A percentile compares a stretch with the other conserved stretches of the same genome.
Conservation (phyloP, 2,888 invertebrate species). For the Scaptomyza caliginosa region DNA sequence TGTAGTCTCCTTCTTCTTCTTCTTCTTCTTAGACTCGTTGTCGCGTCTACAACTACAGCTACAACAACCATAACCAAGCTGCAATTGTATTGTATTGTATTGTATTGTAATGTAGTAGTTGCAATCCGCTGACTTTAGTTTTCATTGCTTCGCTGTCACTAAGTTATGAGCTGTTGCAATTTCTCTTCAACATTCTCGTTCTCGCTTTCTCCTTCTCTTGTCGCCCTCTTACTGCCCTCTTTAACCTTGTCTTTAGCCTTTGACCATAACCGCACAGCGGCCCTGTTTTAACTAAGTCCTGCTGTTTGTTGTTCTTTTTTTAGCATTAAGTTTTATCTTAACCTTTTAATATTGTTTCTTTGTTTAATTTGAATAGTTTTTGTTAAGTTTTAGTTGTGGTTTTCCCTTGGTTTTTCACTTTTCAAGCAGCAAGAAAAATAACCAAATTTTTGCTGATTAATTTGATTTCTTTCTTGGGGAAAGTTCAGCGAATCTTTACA, state of each 20-base stretch:
- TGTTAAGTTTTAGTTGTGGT: neutral
- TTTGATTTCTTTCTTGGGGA: neutral
- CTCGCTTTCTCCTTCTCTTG: neutral
- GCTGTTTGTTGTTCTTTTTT: neutral
- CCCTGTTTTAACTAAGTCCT: neutral
- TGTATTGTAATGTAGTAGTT: conserved; percentile 18
- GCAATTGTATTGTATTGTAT: conserved; percentile 30
- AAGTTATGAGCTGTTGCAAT: conserved; percentile 68
- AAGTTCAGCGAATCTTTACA: too few relatives aligned
- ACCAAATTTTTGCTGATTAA: too few relatives aligned
- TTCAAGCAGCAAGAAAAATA: too few relatives aligned
- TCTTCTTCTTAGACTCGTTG: neutral
- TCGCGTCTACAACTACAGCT: neutral
- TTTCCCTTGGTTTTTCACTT: too few relatives aligned
- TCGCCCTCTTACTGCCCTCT: neutral
- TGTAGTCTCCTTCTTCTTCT: neutral
- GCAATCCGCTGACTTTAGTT: conserved; percentile 49
- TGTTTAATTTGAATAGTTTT: too few relatives aligned
- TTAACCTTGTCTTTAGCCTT: conserved; percentile 17
- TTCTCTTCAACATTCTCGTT: conserved; percentile 11
- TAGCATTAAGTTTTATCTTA: neutral
- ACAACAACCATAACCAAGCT: too few relatives aligned
- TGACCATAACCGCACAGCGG: neutral
- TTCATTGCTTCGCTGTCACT: conserved; percentile 54
- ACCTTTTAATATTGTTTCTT: neutral